Base-by-base conservation (phyloP, 2,797 vertebrate genomes). In the Cossypha niveicapilla region DNA sequence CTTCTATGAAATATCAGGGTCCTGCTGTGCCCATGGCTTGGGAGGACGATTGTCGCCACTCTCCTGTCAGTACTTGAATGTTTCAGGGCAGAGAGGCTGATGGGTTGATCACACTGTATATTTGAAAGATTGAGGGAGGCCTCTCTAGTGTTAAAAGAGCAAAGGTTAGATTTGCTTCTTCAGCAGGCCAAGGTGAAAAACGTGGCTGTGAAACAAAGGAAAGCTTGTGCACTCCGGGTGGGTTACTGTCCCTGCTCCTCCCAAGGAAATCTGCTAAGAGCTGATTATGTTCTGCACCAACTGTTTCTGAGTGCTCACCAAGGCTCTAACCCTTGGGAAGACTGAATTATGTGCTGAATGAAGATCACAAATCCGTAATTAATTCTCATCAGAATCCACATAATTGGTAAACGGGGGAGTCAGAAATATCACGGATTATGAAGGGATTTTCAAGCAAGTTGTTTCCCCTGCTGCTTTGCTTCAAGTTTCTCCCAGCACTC, bases 151-250 rank as follows among this genome's bases (percentile, higher is more conserved):
- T 34, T 77, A 8, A 22, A 76, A 79, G 63, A 65, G 11, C n/a
- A 63, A 83, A 92, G 14, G 7, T 13, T 19, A 10, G 13, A 5
- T 83, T 95, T 53, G 45, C 45, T 47, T 8, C 19, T 82, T 80
- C 47, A 35, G 18, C 39, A 50, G 53, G 48, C 9, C 21, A 54
- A 79, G 22, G 27, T 50, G 37, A 65, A 67, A 77, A 90, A 28
- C 0, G 3, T n/a, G 54, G 9, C 48, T 77, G 13, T 7, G 6
- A 54, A 47, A 57, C 0, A 0, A 58, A 16, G 30, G 39, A 77
- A 66, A 74, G 19, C 18, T 18, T 34, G 12, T 39, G 35, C 1
- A 1, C 12, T 83, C 35, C 2, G 7, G 9, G 13, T 42, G n/a
- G 4, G 21, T 54, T 47, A 17, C 22, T 50, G 56, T 41, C 5